Percentiles rank a stretch among this genome's conserved stretches.
Evolutionary conservation across 1,140 invertebrate genomes (phyloP).

Genomic region (Danaus melanippus): DNA sequence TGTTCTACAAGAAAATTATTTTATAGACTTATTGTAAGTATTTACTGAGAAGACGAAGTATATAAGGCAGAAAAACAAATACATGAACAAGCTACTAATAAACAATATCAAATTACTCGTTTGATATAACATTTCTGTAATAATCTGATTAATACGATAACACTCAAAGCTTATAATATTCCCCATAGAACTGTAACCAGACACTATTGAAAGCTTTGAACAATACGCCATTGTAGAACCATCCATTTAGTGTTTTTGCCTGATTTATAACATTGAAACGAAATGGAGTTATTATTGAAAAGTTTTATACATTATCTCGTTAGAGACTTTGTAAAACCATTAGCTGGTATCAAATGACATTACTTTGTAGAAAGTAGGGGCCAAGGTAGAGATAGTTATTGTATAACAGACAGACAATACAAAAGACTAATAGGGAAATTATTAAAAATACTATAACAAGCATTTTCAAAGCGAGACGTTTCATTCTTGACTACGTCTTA

Average conservation of each 20-base stretch:
- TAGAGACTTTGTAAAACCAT: too few species aligned
- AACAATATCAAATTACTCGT: conserved; percentile 22
- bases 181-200: conserved; percentile 26
- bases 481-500: conserved; percentile 25
- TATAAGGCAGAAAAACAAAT: not conserved
- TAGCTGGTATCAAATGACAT: too few species aligned
- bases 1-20: too few species aligned
- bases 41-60: not conserved
- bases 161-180: conserved; percentile 13
- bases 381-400: too few species aligned
- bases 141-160: conserved; percentile 29
- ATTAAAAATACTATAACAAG: conserved; percentile 1
- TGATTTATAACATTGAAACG: not conserved
- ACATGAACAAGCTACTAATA: not conserved
- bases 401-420: too few species aligned
- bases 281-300: too few species aligned
- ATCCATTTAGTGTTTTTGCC: conserved; percentile 7
- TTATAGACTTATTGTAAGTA: too few species aligned
- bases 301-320: too few species aligned
- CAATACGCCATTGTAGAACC: conserved; percentile 10
- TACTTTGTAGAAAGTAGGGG: too few species aligned
- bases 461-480: conserved; percentile 14
- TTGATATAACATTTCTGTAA: conserved; percentile 24
- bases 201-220: conserved; percentile 16
- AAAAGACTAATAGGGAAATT: too few species aligned